phyloP scores from a whole-genome alignment of 1,140 invertebrate species.

The Saccostrea cuccullata region DNA sequence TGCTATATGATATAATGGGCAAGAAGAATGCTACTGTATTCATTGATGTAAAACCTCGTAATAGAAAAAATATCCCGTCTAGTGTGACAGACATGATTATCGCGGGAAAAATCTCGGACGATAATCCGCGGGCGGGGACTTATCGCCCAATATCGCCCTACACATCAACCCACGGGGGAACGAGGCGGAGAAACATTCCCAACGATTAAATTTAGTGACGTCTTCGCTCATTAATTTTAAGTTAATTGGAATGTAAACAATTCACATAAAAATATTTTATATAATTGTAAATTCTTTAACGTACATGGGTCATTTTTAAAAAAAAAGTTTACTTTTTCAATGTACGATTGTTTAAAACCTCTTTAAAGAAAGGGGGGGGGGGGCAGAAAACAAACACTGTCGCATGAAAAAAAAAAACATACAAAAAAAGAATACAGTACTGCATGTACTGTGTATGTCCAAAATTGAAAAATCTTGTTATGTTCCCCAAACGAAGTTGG shows the following conservation, averaged over 20 bases:
- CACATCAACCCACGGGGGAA: neutral
- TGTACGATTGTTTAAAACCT: no score
- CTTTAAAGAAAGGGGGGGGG: no score
- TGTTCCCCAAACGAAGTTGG: no score
- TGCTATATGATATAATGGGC: neutral
- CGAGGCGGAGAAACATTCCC: neutral
- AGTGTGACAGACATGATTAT: neutral
- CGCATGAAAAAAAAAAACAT: no score
- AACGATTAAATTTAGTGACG: neutral
- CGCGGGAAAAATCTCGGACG: conserved; percentile 5
- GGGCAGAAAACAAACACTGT: no score
- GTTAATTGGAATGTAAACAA: conserved; percentile 21
- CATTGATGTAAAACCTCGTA: conserved; percentile 17
- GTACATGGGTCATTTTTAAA: no score
- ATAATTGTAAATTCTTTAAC: neutral
- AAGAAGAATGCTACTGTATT: neutral
- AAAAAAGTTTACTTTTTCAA: no score
- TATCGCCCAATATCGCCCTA: neutral
- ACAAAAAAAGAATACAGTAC: no score
- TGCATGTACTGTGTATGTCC: no score
- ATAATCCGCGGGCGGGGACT: neutral
- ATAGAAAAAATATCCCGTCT: neutral
- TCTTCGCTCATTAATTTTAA: neutral
- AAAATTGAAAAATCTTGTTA: no score
- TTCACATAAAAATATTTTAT: neutral